These are phyloP conservation scores for Pardosa pseudoannulata DNA, from an alignment of 2,888 invertebrate species.

Conservation along the genomic window DNA sequence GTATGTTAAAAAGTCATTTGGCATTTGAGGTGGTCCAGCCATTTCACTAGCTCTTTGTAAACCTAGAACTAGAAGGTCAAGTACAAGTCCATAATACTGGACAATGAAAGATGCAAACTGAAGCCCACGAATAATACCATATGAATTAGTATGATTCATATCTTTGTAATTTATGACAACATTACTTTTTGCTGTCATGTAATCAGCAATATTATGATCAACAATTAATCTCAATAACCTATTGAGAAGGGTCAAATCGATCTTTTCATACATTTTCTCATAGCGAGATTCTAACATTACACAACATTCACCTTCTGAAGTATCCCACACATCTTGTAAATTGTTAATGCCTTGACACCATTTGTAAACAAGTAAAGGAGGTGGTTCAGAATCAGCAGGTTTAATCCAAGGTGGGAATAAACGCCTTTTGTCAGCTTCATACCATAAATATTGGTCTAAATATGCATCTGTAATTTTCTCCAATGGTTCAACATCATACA, in stretches of 20 bases:
- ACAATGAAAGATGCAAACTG: conserved; percentile 99
- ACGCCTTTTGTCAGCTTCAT: conserved; percentile 97
- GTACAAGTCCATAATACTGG: conserved; percentile 97
- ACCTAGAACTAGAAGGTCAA: conserved; percentile 97
- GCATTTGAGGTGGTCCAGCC: conserved; percentile 99
- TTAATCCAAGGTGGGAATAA: conserved; percentile 99
- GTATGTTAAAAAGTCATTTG: conserved; percentile 98
- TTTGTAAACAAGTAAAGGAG: conserved; percentile 87
- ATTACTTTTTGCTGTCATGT: conserved; percentile 99
- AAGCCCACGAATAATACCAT: conserved; percentile 98
- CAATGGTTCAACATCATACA: conserved; percentile 98
- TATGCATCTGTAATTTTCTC: conserved; percentile 99
- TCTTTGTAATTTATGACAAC: conserved; percentile 99
- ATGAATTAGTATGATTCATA: conserved; percentile 99
- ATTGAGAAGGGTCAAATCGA: conserved; percentile 97
- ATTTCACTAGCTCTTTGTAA: conserved; percentile 98
- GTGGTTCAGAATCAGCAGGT: conserved; percentile 98
- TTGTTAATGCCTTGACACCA: conserved; percentile 99
- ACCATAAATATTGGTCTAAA: conserved; percentile 99
- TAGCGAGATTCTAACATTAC: conserved; percentile 97
- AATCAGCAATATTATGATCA: conserved; percentile 99
- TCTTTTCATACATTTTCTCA: conserved; percentile 99
- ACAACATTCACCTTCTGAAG: conserved; percentile 98
- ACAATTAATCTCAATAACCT: conserved; percentile 96
- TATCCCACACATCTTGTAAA: conserved; percentile 99